Percentiles rank a stretch among this genome's conserved stretches.
These are phyloP conservation scores for Ceratosolen solmsi DNA, from an alignment of 1,140 invertebrate genomes.

Conservation along the genomic window DNA sequence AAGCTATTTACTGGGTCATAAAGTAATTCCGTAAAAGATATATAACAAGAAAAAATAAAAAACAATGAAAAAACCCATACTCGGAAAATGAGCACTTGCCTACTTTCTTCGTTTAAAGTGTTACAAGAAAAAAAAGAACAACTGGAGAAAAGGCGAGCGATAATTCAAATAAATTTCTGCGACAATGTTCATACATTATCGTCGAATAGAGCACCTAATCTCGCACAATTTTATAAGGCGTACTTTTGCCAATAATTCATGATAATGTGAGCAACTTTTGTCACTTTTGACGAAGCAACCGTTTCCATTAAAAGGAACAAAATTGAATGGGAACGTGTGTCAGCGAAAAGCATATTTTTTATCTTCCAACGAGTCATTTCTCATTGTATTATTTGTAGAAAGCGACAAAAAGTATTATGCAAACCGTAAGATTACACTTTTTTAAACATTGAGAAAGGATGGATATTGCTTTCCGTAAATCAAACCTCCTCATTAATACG, in stretches of 20 bases:
- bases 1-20: background rate
- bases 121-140: background rate
- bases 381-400: background rate
- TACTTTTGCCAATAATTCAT: background rate
- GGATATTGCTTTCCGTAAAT: background rate
- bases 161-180: conserved; percentile 19
- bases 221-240: background rate
- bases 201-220: background rate
- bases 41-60: no score
- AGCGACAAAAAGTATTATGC: background rate
- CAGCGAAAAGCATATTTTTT: background rate
- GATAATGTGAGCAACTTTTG: background rate
- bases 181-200: background rate
- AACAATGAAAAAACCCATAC: no score
- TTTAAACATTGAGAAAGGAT: background rate
- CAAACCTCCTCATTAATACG: no score
- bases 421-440: background rate
- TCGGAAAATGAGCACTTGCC: background rate
- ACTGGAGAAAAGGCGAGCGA: background rate
- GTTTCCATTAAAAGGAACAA: background rate
- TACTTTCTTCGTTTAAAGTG: conserved; percentile 29
- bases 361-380: background rate
- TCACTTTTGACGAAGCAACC: no score
- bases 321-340: background rate
- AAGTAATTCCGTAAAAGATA: conserved; percentile 1